These are phyloP conservation scores for Chionomys nivalis DNA, from an alignment of 2,113 vertebrate genomes.

Conservation along the genomic window DNA sequence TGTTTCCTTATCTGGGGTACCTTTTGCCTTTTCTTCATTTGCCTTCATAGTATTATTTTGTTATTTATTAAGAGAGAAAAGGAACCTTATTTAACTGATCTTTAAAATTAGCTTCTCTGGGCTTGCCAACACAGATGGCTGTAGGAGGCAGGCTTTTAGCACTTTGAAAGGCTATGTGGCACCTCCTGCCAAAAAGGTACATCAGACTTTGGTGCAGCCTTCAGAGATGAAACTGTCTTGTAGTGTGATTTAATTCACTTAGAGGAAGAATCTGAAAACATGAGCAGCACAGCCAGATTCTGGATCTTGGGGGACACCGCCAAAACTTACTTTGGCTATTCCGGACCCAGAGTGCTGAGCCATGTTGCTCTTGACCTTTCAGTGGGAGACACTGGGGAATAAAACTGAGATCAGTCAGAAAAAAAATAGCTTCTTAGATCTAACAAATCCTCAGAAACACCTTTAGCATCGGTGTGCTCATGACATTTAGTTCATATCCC, in stretches of 20 bases:
- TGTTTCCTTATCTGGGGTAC: too few relatives aligned
- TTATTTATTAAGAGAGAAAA: too few relatives aligned
- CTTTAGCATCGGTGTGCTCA: too few relatives aligned
- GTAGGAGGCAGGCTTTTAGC: conserved; percentile 5
- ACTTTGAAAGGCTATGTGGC: conserved; percentile 45
- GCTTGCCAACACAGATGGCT: conserved; percentile 35
- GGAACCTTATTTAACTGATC: too few relatives aligned
- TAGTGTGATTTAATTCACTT: conserved; percentile 62
- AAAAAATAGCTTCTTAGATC: too few relatives aligned
- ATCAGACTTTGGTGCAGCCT: conserved; percentile 46
- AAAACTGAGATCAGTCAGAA: conserved; percentile 76
- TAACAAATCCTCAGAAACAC: too few relatives aligned
- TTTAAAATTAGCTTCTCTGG: neutral
- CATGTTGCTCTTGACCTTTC: conserved; percentile 64
- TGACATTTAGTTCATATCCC: too few relatives aligned
- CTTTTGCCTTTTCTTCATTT: too few relatives aligned
- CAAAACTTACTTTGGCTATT: conserved; percentile 77
- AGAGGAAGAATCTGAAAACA: conserved; percentile 68
- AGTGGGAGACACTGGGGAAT: conserved; percentile 52
- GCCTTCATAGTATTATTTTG: too few relatives aligned
- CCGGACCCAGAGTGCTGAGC: conserved; percentile 51
- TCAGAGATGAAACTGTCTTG: neutral
- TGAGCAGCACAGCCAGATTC: conserved; percentile 60
- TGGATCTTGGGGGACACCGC: conserved; percentile 48
- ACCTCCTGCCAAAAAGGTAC: conserved; percentile 59